Conservation (phyloP, 2,888 invertebrate genomes). For the Serrognathus titanus region DNA sequence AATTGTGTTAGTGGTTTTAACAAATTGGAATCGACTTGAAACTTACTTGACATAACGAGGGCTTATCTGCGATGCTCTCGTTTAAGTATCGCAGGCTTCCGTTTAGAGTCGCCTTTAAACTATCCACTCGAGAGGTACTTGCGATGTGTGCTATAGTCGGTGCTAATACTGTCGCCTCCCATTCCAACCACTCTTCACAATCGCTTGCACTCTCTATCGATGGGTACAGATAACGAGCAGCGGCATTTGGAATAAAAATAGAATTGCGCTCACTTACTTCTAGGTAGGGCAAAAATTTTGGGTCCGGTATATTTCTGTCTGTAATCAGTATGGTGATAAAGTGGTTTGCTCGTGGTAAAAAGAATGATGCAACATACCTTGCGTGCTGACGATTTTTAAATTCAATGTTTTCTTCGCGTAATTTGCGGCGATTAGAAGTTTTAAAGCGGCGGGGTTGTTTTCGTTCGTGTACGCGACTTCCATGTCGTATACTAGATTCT, state of each 20-base stretch:
- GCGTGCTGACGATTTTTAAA: conserved; percentile 57
- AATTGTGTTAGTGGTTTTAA: conserved; percentile 3
- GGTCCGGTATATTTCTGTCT: conserved; percentile 54
- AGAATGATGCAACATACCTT: conserved; percentile 50
- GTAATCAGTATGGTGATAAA: conserved; percentile 15
- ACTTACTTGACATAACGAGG: conserved; percentile 13
- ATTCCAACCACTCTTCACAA: conserved; percentile 61
- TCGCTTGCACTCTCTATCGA: conserved; percentile 40
- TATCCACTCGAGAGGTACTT: conserved; percentile 51
- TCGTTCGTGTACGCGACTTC: conserved; percentile 74
- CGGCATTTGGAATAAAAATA: conserved; percentile 72
- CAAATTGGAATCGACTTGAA: neutral
- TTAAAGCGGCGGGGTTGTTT: conserved; percentile 73
- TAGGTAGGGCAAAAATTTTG: conserved; percentile 63
- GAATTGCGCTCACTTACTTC: conserved; percentile 58
- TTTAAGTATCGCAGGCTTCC: conserved; percentile 59
- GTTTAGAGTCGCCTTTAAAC: conserved; percentile 57
- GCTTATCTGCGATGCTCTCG: conserved; percentile 31
- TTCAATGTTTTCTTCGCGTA: conserved; percentile 58
- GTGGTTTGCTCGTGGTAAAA: neutral
- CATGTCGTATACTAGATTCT: conserved; percentile 36
- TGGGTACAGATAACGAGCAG: conserved; percentile 63
- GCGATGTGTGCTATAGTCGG: conserved; percentile 56
- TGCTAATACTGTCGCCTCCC: conserved; percentile 60
- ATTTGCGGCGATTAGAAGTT: conserved; percentile 68